Evolutionary conservation across 2,888 invertebrate species (phyloP).

Genomic region (Euclidia mi): DNA sequence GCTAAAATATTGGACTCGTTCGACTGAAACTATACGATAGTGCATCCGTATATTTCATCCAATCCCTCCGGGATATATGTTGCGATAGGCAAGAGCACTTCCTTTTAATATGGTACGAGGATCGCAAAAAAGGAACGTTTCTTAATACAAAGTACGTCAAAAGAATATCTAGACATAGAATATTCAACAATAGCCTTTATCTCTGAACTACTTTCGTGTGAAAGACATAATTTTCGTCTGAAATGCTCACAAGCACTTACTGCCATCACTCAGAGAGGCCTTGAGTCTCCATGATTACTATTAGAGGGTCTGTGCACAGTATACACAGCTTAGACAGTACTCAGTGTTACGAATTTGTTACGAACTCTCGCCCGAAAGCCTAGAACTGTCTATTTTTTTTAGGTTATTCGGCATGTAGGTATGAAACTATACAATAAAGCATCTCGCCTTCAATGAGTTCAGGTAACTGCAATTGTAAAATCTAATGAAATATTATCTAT

Average conservation of each 20-base stretch:
- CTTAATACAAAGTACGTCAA: slow-evolving; percentile 3
- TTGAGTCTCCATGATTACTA: slow-evolving; percentile 5
- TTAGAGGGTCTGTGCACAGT: neutral
- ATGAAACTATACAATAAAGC: too few relatives aligned
- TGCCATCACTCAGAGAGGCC: slow-evolving; percentile 21
- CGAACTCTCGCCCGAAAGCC: too few relatives aligned
- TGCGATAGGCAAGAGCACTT: neutral
- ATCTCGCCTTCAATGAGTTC: too few relatives aligned
- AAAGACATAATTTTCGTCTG: slow-evolving; percentile 19
- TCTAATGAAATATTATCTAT: too few relatives aligned
- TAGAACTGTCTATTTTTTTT: too few relatives aligned
- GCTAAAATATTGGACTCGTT: neutral
- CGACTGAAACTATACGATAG: neutral
- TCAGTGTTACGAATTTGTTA: neutral
- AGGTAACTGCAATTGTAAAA: too few relatives aligned
- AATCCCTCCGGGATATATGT: slow-evolving; percentile 1
- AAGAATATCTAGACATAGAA: slow-evolving; percentile 13
- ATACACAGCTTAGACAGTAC: neutral
- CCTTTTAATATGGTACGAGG: slow-evolving; percentile 5
- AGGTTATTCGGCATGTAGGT: too few relatives aligned
- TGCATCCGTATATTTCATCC: slow-evolving; percentile 9
- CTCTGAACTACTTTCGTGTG: slow-evolving; percentile 20
- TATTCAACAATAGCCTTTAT: slow-evolving; percentile 26
- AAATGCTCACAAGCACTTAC: slow-evolving; percentile 23
- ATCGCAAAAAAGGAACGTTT: slow-evolving; percentile 4